These are phyloP conservation scores for Ciconia nigra DNA, from an alignment of 2,797 vertebrate species.

Conservation along the genomic window DNA sequence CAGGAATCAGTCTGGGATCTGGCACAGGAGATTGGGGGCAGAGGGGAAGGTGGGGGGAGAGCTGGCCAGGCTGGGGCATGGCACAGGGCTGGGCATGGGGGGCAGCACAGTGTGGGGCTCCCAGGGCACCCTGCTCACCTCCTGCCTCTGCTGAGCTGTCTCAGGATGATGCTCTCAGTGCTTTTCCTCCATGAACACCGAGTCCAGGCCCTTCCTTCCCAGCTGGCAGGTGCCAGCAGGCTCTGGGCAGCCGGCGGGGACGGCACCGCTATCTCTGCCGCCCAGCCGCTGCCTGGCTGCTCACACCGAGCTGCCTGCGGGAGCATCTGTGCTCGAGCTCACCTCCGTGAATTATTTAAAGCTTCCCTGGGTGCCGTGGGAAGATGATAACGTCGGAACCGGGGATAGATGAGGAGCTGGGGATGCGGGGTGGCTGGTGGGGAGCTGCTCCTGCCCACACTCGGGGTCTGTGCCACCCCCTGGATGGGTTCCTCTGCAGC, in stretches of 20 bases:
- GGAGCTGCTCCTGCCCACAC: not conserved
- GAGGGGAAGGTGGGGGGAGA: not conserved
- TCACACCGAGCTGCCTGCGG: conserved; percentile 25
- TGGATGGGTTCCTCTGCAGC: not conserved
- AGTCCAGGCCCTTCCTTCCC: not conserved
- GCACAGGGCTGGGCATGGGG: fast-evolving
- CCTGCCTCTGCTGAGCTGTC: not conserved
- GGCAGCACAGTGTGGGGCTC: not conserved
- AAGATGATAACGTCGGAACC: not conserved
- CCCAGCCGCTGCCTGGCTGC: conserved; percentile 35
- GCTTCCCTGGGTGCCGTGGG: not conserved
- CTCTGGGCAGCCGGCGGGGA: not conserved
- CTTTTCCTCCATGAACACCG: fast-evolving
- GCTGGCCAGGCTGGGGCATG: fast-evolving
- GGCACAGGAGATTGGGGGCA: not conserved
- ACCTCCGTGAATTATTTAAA: conserved; percentile 60
- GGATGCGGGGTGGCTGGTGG: not conserved
- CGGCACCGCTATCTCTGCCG: conserved; percentile 1
- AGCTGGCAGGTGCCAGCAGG: not conserved
- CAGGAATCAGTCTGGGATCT: not conserved
- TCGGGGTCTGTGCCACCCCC: not conserved
- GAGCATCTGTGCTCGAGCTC: conserved; percentile 49
- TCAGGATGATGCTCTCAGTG: not conserved
- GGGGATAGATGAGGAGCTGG: not conserved
- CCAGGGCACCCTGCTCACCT: not conserved